Conservation (phyloP, 2,797 vertebrate species). For the Fratercula arctica region DNA sequence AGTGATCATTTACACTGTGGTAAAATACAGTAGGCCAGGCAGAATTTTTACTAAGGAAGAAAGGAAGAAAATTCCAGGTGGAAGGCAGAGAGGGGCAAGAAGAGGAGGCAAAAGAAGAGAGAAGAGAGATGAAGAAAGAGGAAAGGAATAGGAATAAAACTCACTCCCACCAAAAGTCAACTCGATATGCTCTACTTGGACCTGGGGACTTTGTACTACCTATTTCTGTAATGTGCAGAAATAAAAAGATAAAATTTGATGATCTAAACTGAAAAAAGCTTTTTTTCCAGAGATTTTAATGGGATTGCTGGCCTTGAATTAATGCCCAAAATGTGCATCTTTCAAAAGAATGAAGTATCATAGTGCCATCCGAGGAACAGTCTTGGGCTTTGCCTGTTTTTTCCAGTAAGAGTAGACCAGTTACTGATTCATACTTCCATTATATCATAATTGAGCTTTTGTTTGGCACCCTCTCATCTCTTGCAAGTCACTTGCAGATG, state of each 20-base stretch:
- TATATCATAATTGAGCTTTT: constrained; percentile 71
- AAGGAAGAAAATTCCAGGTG: neutral
- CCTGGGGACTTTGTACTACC: neutral
- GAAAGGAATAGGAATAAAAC: neutral
- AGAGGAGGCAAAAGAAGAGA: neutral
- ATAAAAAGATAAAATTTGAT: neutral
- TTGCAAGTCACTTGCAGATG: constrained; percentile 75
- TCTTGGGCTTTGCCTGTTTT: constrained; percentile 7
- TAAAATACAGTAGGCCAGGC: neutral
- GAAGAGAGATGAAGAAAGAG: neutral
- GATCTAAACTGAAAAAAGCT: neutral
- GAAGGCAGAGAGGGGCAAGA: neutral
- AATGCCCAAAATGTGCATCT: constrained; percentile 20
- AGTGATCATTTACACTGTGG: neutral
- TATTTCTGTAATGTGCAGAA: neutral
- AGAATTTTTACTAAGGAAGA: neutral
- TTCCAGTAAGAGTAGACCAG: constrained; percentile 64
- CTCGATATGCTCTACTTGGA: neutral
- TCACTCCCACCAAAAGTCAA: constrained; percentile 29
- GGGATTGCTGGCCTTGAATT: constrained; percentile 34
- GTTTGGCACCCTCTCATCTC: constrained; percentile 69
- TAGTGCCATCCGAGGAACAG: constrained; percentile 31
- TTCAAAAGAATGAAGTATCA: constrained; percentile 43
- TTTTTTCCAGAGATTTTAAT: neutral
- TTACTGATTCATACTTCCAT: constrained; percentile 67